phyloP scores from a whole-genome alignment of 2,797 vertebrate species.

The Halcyon smyrnensis region DNA sequence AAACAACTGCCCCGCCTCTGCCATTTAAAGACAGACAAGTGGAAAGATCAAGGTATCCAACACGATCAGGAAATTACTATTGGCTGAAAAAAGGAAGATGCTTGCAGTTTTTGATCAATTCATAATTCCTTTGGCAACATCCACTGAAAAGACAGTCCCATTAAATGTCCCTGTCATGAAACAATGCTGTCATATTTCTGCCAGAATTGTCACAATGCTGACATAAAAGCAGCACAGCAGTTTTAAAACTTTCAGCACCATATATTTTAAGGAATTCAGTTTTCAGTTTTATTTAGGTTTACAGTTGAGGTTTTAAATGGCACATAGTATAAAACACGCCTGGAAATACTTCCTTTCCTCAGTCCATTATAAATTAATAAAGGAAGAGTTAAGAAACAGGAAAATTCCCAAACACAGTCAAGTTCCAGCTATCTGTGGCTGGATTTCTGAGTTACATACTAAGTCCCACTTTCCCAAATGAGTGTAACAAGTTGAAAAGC shows the following conservation, averaged over 20 bases:
- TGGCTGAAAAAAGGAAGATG: not conserved
- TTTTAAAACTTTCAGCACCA: not conserved
- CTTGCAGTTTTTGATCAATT: not conserved
- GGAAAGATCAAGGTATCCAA: not conserved
- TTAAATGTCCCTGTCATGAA: not conserved
- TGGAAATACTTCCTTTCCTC: not conserved
- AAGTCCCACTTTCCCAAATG: not conserved
- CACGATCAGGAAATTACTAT: not conserved
- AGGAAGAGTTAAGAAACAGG: not conserved
- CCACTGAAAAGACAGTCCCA: not conserved
- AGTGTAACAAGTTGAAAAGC: not conserved
- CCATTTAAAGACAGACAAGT: not conserved
- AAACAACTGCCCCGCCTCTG: not conserved
- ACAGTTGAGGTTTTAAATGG: not conserved
- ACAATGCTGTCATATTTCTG: not conserved
- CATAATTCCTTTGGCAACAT: not conserved
- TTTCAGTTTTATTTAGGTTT: not conserved
- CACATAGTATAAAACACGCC: fast-evolving
- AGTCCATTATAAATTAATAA: not conserved
- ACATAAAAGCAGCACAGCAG: not conserved
- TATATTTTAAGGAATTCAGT: not conserved
- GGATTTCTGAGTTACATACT: not conserved
- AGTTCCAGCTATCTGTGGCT: not conserved
- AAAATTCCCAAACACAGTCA: not conserved
- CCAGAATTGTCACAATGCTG: not conserved